Evolutionary conservation across 2,888 invertebrate genomes (phyloP), one percentile per base, ranked within the genome.

Genomic region (Drosophila picticornis): DNA sequence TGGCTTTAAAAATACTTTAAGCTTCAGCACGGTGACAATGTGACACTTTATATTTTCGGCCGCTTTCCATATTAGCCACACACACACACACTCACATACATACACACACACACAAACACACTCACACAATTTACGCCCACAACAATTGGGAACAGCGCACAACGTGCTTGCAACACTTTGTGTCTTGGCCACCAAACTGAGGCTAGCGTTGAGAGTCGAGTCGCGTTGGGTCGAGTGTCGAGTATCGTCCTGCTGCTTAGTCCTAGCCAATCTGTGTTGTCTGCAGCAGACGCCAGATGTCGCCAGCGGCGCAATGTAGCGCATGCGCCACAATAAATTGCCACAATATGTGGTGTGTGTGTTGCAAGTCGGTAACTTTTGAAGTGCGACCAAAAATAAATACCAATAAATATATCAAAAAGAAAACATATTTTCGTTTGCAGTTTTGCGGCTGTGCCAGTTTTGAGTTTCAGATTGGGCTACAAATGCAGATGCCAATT

Each of bases 351-450:
- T 46, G 46, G 22, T 22, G 40, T 22, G 16, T 25, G 9, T 46
- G 46, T 46, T 46, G 22, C 46, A 63, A 69, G 77, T 72, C 80
- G 77, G 74, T 68, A 27, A 71, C 59, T 75, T 85, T 85, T 87
- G 87, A 85, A 80, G 84, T 85, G 74, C 56, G 46, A 36, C 57
- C 80, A 69, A 51, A 70, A 83, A 85, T 84, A 85, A 84, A 84
- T 84, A 80, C 81, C 85, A 84, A 85, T 85, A 85, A 85, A 85
- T 85, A 85, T 84, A 85, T 85, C 87, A 85, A 77, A 74, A 63
- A 31, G 46, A 63, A 31, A 62, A 57, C 46, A 60, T 67, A 65
- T 57, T 62, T 64, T 55, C 58, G 7, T 59, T 70, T 59, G 56
- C 56, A 38, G 36, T 55, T 55, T 19, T 25, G 11, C 27, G 38